Conservation (phyloP, 2,888 invertebrate species). For the Spatulosminthurus flaviceps region DNA sequence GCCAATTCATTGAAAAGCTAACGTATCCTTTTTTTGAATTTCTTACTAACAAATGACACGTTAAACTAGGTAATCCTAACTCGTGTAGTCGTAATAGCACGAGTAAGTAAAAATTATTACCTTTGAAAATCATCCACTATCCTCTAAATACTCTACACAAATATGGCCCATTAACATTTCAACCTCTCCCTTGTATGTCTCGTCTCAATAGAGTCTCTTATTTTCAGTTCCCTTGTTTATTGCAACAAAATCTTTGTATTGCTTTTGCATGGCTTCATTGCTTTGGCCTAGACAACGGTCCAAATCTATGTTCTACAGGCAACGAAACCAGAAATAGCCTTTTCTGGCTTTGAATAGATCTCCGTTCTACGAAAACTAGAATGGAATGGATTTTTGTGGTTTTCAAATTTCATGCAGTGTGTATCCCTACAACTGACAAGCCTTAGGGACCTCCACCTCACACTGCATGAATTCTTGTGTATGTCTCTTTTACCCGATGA, state of each 20-base stretch:
- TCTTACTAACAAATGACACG: too few relatives aligned
- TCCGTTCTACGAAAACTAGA: background rate
- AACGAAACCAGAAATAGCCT: background rate
- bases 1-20: background rate
- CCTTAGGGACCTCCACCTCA: background rate
- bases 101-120: too few relatives aligned
- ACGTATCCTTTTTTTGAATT: too few relatives aligned
- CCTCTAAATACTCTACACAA: too few relatives aligned
- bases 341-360: background rate
- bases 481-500: background rate
- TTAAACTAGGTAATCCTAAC: too few relatives aligned
- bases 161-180: too few relatives aligned
- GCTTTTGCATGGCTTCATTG: conserved; percentile 42
- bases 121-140: too few relatives aligned
- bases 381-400: background rate
- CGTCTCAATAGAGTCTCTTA: too few relatives aligned
- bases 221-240: too few relatives aligned
- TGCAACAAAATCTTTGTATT: background rate
- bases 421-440: background rate
- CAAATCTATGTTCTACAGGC: conserved; percentile 15
- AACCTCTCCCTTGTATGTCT: too few relatives aligned
- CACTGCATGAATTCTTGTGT: conserved; percentile 14
- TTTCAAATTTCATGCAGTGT: conserved; percentile 18
- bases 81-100: too few relatives aligned
- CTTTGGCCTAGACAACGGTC: conserved; percentile 47